Evolutionary conservation across 2,888 invertebrate species (phyloP), one percentile per base, ranked within the genome.

Genomic region (Mycalesis mineus): DNA sequence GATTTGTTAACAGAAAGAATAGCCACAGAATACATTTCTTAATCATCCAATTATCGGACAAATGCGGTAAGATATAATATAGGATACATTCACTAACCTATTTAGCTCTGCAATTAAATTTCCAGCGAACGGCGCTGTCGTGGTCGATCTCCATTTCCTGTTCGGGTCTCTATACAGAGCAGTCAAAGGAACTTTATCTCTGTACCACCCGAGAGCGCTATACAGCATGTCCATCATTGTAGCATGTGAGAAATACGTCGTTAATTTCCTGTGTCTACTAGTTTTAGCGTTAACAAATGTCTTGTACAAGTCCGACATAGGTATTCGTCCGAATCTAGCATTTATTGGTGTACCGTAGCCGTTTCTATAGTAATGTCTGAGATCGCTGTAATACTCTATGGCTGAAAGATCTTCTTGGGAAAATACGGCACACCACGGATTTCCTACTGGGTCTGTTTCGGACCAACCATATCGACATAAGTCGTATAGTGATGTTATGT

Each of bases 401-500:
- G 94, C 82, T 70, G 92, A 90, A 7, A 96, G 84, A 70, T 96
- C 94, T 31, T 92, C 90, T 53, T 91, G 92, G 39, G 92, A 93
- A 73, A 96, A 96, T 22, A 91, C 78, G 7, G 93, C 92, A 72
- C 96, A 96, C 96, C 96, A 96, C 2, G 94, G 90, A 50, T 95
- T 94, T 65, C 85, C 70, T 61, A 69, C 80, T 47, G 71, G 73
- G 51, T 75, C 68, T 7, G 74, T 65, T 2, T 78, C 94, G 3
- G 95, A 93, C 80, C 94, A 94, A 60, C 94, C 93, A 70, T 92
- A 95, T 13, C 95, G 92, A 69, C 96, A 96, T 80, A 94, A 91
- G 68, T 96, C 94, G 73, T 94, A 96, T 79, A 96, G 92, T 22
- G 92, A 83, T 51, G 91, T 84, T 31, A 96, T 84, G 57, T 93